Evolutionary conservation across 2,797 vertebrate species (phyloP).

Genomic region (Glyptemys insculpta): DNA sequence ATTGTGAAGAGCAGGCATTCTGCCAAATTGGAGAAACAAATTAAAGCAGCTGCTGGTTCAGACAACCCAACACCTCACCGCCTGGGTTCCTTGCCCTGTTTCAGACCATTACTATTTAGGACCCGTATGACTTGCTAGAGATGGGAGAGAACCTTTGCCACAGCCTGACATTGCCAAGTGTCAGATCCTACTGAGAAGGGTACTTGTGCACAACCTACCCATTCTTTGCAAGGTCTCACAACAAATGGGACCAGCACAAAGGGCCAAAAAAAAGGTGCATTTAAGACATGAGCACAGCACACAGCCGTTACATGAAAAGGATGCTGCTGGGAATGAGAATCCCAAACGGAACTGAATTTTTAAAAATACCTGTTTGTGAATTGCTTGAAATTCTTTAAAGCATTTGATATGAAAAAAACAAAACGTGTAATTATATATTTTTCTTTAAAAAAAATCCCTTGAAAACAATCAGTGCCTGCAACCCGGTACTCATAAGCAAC

Average conservation of each 20-base stretch:
- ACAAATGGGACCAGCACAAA: background rate
- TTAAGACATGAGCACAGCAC: background rate
- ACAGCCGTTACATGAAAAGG: background rate
- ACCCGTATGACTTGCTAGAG: background rate
- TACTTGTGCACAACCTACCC: background rate
- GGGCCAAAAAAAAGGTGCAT: background rate
- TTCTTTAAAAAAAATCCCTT: background rate
- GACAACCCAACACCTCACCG: background rate
- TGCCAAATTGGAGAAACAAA: background rate
- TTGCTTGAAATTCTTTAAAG: background rate
- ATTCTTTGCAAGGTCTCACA: background rate
- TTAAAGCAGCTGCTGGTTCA: background rate
- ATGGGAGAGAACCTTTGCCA: background rate
- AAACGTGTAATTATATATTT: background rate
- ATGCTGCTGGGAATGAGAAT: background rate
- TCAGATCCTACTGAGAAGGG: background rate
- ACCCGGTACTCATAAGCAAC: background rate
- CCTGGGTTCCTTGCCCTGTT: background rate
- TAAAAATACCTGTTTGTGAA: background rate
- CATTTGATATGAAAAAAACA: too few relatives aligned
- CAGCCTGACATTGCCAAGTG: background rate
- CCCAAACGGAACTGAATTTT: background rate
- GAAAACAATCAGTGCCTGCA: background rate
- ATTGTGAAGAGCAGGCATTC: background rate
- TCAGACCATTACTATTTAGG: background rate